phyloP scores from a whole-genome alignment of 2,113 vertebrate genomes.

The Hepsetus odoe region DNA sequence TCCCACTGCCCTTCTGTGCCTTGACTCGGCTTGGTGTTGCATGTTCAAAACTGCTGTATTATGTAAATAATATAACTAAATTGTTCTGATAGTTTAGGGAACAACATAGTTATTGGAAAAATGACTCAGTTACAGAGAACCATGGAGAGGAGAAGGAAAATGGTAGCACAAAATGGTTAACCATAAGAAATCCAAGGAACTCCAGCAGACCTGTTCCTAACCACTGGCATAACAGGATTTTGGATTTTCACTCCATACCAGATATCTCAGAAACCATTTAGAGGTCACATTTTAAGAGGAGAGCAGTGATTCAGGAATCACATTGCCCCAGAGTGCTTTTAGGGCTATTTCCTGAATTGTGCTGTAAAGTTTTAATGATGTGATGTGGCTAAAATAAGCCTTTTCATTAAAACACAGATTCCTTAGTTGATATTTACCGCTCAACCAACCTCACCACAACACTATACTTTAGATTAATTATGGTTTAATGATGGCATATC shows the following conservation, averaged over 20 bases:
- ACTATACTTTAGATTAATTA: constrained; percentile 39
- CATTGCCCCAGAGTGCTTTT: constrained; percentile 59
- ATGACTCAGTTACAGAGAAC: constrained; percentile 23
- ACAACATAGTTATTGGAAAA: constrained; percentile 27
- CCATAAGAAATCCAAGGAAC: constrained; percentile 51
- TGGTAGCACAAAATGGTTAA: constrained; percentile 50
- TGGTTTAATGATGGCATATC: constrained; percentile 59
- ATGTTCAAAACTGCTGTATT: background rate
- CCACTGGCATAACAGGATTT: constrained; percentile 66
- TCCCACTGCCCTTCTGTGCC: background rate
- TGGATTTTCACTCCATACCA: constrained; percentile 63
- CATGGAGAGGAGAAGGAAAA: constrained; percentile 49
- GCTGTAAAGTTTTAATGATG: constrained; percentile 75
- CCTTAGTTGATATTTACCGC: constrained; percentile 67
- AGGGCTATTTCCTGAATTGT: constrained; percentile 64
- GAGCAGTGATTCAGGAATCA: constrained; percentile 63
- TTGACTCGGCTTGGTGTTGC: background rate
- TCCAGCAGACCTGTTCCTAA: constrained; percentile 56
- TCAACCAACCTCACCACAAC: constrained; percentile 58
- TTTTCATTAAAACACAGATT: constrained; percentile 67
- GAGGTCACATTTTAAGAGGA: constrained; percentile 62
- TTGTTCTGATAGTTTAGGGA: background rate
- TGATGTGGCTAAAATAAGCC: constrained; percentile 64
- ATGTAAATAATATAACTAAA: background rate
- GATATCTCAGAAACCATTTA: constrained; percentile 64